Base-by-base conservation (phyloP, 1,140 invertebrate species). In the Sipha flava region DNA sequence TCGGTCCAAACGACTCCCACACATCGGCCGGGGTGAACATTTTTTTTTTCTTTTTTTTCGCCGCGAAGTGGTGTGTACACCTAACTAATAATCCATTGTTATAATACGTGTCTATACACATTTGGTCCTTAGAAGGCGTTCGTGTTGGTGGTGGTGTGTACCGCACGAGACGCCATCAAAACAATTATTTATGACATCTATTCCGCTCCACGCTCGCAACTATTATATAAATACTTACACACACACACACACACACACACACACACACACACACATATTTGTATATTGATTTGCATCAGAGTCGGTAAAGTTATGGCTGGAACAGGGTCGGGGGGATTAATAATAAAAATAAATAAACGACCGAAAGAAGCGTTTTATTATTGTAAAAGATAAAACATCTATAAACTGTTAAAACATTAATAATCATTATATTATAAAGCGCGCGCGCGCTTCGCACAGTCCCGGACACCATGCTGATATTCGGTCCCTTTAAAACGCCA, bases 321-420 rank as follows among this genome's bases (percentile, higher is more conserved):
- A n/a, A n/a, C n/a, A n/a, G n/a, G n/a, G n/a, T n/a, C n/a, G n/a
- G n/a, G n/a, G n/a, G 7, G 0, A 29, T 3, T 14, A 57, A 29
- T 1, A 57, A 45, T 5, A 23, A 23, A 12, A 14, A 45, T 26
- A 66, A 26, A 26, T 68, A 68, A 43, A 68, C 21, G 64, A 23
- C 37, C 59, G 34, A 64, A 64, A 64, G n/a, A 18, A 29, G 21
- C 4, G n/a, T 68, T 43, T 68, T 68, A 34, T 40, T 43, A 26
- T 45, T 34, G 7, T n/a, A n/a, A n/a, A 23, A 45, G 64, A 45
- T 68, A 45, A 45, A 68, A 68, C 23, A 45, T 68, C 37, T 16
- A n/a, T n/a, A 45, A 45, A 68, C 37, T 68, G 64, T 68, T 68
- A 45, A 68, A 68, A 68, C 31, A 45, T 68, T 68, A 68, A 68